Base-by-base conservation (phyloP, 2,888 invertebrate species). In the Drosophila ezoana region DNA sequence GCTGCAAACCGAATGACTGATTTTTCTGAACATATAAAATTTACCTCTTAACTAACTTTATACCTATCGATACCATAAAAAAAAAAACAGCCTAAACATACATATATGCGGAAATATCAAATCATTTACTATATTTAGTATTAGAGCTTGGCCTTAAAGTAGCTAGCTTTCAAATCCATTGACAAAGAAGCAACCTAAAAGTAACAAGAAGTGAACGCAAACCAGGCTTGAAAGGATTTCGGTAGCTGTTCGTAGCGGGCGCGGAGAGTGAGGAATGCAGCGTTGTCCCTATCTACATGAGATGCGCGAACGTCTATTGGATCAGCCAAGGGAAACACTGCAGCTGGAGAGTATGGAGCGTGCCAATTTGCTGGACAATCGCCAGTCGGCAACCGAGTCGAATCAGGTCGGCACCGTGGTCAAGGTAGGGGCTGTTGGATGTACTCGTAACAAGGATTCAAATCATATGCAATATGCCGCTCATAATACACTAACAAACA, bases 201-300 rank as follows among this genome's bases (percentile, higher is more conserved):
- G n/a, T 16, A 40, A 16, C 8, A 23, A 35, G 23, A 49, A 64
- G 32, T 52, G 63, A 38, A 38, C 33, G 40, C 28, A 28, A 28
- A 8, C 28, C 28, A 10, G 54, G 32, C n/a, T 43, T 35, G 10
- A 32, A 14, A 13, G 40, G 35, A 18, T 52, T 57, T 56, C 14
- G 18, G 18, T 28, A 28, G 28, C 13, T 43, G 23, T 23, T n/a
- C 9, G 33, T 28, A n/a, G 33, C 16, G 32, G 48, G 14, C 18
- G 23, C 58, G 51, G 51, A 37, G 43, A 32, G 75, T 11, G 54
- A 90, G 92, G 92, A 88, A 92, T 92, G 92, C 92, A 92, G 91
- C 92, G 97, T 93, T 97, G 96, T 94, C 97, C 97, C 90, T 97
- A 97, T 94, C 95, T 97, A 93, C 96, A 97, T 94, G 97, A 97